phyloP scores from a whole-genome alignment of 64 coral and sea anemone genomes.

The Stichodactyla helianthus region DNA sequence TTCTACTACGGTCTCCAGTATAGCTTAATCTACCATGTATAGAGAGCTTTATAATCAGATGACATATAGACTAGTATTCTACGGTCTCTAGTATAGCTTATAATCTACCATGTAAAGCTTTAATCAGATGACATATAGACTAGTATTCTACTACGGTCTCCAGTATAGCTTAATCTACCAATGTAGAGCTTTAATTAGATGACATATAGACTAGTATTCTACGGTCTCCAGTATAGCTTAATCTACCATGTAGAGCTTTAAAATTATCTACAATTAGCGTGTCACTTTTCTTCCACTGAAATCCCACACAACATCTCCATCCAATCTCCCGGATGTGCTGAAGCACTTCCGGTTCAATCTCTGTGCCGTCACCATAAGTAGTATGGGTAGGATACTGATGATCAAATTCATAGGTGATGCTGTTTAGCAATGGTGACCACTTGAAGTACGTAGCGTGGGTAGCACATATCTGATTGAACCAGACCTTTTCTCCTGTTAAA shows the following conservation, averaged over 20 bases:
- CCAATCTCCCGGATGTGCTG: constrained; percentile 27
- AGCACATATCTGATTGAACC: constrained; percentile 32
- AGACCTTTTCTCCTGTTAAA: constrained; percentile 28
- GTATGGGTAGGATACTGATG: constrained; percentile 13
- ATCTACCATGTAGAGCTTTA: constrained; percentile 36
- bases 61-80: constrained; percentile 4
- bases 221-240: constrained; percentile 39
- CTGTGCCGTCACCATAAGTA: constrained; percentile 33
- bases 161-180: constrained; percentile 42
- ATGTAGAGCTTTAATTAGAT: constrained; percentile 34
- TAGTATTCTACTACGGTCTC: constrained; percentile 22
- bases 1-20: constrained; percentile 37
- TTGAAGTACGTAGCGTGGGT: constrained; percentile 14
- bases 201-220: constrained; percentile 5
- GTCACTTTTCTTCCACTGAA: constrained; percentile 22
- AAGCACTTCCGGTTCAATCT: constrained; percentile 17
- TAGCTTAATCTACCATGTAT: constrained; percentile 42
- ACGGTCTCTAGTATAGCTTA: constrained; percentile 37
- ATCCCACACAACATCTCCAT: constrained; percentile 27
- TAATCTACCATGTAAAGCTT: constrained; percentile 37
- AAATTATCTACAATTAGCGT: constrained; percentile 21
- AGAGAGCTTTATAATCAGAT: constrained; percentile 8
- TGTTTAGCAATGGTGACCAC: neutral
- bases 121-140: neutral
- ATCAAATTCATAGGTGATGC: neutral